phyloP scores from a whole-genome alignment of 1,140 invertebrate genomes.

The Amphibalanus amphitrite region DNA sequence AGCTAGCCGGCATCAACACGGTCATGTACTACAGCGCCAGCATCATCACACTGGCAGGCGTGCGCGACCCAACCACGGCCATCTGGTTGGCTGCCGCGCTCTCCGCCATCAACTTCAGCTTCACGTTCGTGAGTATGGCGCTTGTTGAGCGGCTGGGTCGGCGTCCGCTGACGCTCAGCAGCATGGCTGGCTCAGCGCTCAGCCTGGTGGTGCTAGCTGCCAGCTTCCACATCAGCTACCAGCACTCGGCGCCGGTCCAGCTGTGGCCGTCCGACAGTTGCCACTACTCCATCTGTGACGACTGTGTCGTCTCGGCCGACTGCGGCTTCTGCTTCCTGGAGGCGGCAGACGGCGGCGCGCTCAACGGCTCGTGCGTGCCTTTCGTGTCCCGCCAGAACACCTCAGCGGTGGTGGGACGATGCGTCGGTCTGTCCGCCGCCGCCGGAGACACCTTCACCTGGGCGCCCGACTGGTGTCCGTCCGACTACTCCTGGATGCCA shows the following conservation, averaged over 20 bases:
- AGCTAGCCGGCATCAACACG: constrained; percentile 42
- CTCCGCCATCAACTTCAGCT: not conserved
- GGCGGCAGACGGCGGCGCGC: too few relatives aligned
- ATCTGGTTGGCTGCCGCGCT: not conserved
- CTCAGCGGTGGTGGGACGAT: not conserved
- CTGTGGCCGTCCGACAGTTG: not conserved
- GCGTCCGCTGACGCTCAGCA: not conserved
- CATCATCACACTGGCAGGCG: too few relatives aligned
- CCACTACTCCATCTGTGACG: not conserved
- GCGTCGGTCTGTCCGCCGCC: too few relatives aligned
- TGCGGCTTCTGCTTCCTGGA: not conserved
- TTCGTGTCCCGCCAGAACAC: not conserved
- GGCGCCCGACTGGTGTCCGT: not conserved
- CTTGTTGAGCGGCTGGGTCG: not conserved
- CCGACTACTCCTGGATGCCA: not conserved
- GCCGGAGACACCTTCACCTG: not conserved
- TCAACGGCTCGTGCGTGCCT: not conserved
- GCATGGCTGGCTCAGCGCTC: not conserved
- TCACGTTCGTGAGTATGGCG: not conserved
- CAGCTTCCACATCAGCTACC: not conserved
- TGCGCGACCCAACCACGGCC: not conserved
- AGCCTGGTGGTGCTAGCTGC: not conserved
- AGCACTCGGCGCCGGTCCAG: not conserved
- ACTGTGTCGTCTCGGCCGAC: not conserved
- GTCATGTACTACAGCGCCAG: too few relatives aligned